Evolutionary conservation across 2,113 vertebrate genomes (phyloP).

Genomic region (Cepphus grylle): DNA sequence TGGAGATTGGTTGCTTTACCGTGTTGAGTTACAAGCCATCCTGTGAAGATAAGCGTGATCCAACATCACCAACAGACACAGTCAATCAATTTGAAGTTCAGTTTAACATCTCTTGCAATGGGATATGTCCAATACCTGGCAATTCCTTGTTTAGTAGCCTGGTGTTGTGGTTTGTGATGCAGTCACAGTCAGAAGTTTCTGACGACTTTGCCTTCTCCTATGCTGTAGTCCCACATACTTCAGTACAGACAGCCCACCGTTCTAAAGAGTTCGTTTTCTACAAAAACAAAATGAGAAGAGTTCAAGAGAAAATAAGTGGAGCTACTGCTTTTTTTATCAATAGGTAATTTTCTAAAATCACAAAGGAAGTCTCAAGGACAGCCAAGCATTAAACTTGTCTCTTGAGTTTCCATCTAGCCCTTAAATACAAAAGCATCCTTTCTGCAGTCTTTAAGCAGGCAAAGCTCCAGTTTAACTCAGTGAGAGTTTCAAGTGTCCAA

Average conservation of each 20-base stretch:
- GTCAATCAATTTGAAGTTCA: neutral
- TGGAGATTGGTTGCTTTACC: neutral
- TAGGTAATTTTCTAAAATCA: neutral
- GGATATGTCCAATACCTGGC: neutral
- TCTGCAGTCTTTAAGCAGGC: neutral
- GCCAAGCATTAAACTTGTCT: neutral
- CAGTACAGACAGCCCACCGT: neutral
- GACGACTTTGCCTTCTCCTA: neutral
- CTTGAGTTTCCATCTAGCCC: neutral
- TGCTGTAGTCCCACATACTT: neutral
- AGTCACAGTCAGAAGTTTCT: neutral
- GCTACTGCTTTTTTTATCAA: neutral
- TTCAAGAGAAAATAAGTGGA: neutral
- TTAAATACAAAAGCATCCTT: slow-evolving; percentile 22
- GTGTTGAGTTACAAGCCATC: neutral
- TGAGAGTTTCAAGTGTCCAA: neutral
- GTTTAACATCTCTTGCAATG: neutral
- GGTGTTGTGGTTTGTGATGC: neutral
- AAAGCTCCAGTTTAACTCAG: neutral
- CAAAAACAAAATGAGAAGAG: neutral
- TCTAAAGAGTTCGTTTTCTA: neutral
- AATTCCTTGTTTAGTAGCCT: neutral
- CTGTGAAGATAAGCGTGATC: neutral
- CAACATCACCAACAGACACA: neutral
- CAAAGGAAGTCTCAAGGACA: neutral